A percentile compares a stretch with the other conserved stretches of the same genome.
Evolutionary conservation across 2,797 vertebrate species (phyloP).

Genomic region (Pseudotriccus pelzelni): DNA sequence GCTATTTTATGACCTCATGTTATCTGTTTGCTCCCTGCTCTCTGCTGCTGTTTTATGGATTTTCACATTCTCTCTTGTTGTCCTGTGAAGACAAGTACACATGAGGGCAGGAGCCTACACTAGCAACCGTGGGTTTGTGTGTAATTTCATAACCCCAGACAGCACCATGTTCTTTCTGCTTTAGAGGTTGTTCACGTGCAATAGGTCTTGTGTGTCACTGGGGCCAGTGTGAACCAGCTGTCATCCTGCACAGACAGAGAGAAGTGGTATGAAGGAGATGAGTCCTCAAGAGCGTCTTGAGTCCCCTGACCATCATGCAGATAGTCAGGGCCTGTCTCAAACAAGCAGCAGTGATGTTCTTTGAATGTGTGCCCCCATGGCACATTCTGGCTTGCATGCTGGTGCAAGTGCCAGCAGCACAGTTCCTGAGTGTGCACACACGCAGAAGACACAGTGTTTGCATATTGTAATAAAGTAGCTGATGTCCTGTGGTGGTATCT

Average conservation of each 20-base stretch:
- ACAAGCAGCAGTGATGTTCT: not conserved
- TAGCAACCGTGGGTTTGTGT: not conserved
- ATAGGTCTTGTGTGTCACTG: not conserved
- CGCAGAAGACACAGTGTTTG: not conserved
- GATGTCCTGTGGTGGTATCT: not conserved
- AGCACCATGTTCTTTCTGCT: not conserved
- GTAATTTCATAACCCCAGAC: not conserved
- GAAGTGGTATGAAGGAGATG: not conserved
- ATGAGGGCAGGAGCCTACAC: not conserved
- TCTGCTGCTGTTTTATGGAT: not conserved
- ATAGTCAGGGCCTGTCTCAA: not conserved
- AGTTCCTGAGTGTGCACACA: accelerated
- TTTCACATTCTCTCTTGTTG: not conserved
- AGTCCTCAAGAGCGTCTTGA: not conserved
- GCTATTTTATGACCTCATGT: not conserved
- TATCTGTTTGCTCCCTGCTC: not conserved
- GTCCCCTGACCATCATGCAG: not conserved
- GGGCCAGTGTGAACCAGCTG: not conserved
- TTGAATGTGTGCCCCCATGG: no score
- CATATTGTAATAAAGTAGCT: not conserved
- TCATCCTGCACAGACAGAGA: not conserved
- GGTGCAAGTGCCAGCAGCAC: accelerated
- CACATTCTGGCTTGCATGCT: not conserved
- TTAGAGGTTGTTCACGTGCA: accelerated
- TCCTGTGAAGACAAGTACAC: not conserved